These are phyloP conservation scores for Peromyscus maniculatus DNA, from an alignment of 2,113 vertebrate genomes.

Conservation along the genomic window DNA sequence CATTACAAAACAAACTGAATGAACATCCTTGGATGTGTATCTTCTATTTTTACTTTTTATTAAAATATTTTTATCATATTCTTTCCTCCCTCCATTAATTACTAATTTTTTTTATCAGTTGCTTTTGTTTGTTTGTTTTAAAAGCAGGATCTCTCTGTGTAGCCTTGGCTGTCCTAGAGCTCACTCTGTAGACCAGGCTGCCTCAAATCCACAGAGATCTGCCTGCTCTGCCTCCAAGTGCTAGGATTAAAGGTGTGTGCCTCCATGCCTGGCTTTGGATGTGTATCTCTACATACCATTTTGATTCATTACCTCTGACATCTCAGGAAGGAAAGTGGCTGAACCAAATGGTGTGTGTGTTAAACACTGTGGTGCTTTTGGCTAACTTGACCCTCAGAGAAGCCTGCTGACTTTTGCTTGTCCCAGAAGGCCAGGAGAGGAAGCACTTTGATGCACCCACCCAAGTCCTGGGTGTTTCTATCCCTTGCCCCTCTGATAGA, in stretches of 20 bases:
- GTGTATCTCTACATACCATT: neutral
- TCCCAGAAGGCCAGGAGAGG: neutral
- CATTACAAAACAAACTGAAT: constrained; percentile 6
- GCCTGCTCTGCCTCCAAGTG: neutral
- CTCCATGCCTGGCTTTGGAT: neutral
- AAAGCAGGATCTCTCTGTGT: neutral
- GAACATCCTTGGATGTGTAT: neutral
- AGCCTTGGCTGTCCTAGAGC: neutral
- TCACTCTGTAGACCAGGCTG: neutral
- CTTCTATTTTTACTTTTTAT: neutral
- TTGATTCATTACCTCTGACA: constrained; percentile 26
- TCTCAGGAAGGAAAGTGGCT: constrained; percentile 33
- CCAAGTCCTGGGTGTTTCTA: neutral
- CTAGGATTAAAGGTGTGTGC: neutral
- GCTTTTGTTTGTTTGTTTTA: too few relatives aligned
- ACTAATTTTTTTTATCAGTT: neutral
- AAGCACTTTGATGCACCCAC: neutral
- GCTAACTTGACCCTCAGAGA: neutral
- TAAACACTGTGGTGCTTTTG: neutral
- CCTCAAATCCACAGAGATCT: neutral
- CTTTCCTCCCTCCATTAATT: neutral
- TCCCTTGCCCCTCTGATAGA: neutral
- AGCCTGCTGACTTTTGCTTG: neutral
- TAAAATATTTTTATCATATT: neutral
- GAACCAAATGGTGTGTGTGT: neutral